Evolutionary conservation across 2,113 vertebrate species (phyloP), one percentile per base, ranked within the genome.

Genomic region (Leucopsar rothschildi): DNA sequence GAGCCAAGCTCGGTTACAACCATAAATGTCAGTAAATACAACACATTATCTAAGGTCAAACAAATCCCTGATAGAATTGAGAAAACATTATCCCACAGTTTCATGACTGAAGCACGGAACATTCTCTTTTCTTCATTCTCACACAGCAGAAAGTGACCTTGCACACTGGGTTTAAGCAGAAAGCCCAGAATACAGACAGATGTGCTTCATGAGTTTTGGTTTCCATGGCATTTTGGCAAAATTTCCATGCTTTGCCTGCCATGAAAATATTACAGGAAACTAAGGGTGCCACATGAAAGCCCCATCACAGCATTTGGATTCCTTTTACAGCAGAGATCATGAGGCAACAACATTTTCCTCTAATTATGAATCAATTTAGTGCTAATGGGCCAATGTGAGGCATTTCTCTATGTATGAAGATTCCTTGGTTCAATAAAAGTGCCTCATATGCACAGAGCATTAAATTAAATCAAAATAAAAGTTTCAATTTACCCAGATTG

Each of bases 381-480:
- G 35, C 82, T 96, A 96, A 95, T 92, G 92, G 76, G 71, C 79
- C 73, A 63, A n/a, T 40, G 28, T 71, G 68, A 90, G 53, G 63
- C 88, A 88, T 92, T 93, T 80, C 71, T 73, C 52, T 86, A 18
- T 37, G n/a, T 63, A 73, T 23, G 42, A 91, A 93, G 71, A 85
- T 64, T 59, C 76, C 35, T 78, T 23, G 45, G 75, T 55, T 94
- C 59, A 45, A 60, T 86, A 71, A n/a, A 77, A 90, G 82, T 47
- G 84, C 78, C 53, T 95, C 75, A 85, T 69, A 69, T 31, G 71
- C 75, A 85, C 75, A 92, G 92, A 88, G 64, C 93, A 95, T 77
- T 82, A 87, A 91, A 92, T 92, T 92, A 93, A 96, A 94, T 88
- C 75, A 88, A 95, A 97, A 92, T 73, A 91, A 95, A 94, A 64